These are phyloP conservation scores for Bettongia penicillata DNA, from an alignment of 2,113 vertebrate species.

Conservation along the genomic window DNA sequence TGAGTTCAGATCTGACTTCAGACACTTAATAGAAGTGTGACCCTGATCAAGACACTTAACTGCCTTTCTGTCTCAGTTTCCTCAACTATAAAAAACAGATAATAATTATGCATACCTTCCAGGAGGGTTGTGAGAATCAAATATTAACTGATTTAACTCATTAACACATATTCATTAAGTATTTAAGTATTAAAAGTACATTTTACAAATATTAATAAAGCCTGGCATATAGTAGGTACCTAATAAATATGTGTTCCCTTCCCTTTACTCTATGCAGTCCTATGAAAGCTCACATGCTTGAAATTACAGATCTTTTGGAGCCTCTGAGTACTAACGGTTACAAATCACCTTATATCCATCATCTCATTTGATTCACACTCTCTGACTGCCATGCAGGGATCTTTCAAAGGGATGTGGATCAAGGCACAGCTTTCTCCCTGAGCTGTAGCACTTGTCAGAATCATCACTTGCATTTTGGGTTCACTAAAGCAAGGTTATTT, in stretches of 20 bases:
- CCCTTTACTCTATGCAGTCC: not conserved
- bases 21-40: not conserved
- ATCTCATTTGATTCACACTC: not conserved
- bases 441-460: not conserved
- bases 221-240: not conserved
- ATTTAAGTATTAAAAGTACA: no score
- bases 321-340: not conserved
- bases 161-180: no score
- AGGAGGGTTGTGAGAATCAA: not conserved
- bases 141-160: no score
- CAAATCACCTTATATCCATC: not conserved
- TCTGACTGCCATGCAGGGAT: not conserved
- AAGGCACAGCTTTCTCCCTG: slow-evolving; percentile 1
- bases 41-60: not conserved
- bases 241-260: not conserved
- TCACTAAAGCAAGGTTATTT: not conserved
- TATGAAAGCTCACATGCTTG: not conserved
- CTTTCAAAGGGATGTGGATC: not conserved
- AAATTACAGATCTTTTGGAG: not conserved
- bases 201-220: not conserved
- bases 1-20: not conserved
- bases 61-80: not conserved
- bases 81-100: not conserved
- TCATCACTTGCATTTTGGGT: not conserved
- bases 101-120: not conserved